Evolutionary conservation across 1,140 invertebrate species (phyloP), one percentile per base, ranked within the genome.

Genomic region (Lerema accius): DNA sequence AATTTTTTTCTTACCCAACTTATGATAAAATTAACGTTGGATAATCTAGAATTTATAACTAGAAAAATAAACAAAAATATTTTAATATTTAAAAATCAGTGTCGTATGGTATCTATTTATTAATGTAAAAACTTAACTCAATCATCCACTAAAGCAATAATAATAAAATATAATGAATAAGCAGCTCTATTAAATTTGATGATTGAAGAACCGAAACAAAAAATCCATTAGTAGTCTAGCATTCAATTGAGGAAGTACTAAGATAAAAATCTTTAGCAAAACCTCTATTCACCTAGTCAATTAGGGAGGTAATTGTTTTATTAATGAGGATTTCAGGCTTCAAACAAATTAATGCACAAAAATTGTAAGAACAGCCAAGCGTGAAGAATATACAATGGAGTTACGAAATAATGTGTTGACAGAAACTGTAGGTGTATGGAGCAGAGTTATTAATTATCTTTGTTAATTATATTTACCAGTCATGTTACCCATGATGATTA

Each of bases 271-370:
- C 50, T 23, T 40, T 11, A 1, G 50, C 37, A 53, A 53, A 53
- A 40, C 39, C 50, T 9, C 37, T 4, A 53, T 53, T 53, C 50
- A 53, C 35, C 39, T 26, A 53, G 17, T 26, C 50, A 53, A 26
- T 53, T 53, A 53, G 35, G 50, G 23, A 55, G 39, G 26, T 55
- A 55, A 55, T 55, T 55, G 51, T 55, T 55, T 55, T 42, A 42
- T 55, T 55, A 55, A 55, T 55, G 51, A 55, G 37, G 14, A 42
- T 55, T 55, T 42, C 40, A 39, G 51, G 23, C 39, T 26, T 26
- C 37, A 13, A 13, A 17, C 40, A 55, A 55, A 42, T 55, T 53
- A 16, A 53, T 15, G n/a, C 50, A 50, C 48, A 50, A 39, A 51
- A 48, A 48, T 46, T 46, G 10, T 46, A 17, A 49, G 3, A 37